Evolutionary conservation across 2,888 invertebrate genomes (phyloP), one percentile per base, ranked within the genome.

Genomic region (Macrosiphum euphorbiae): DNA sequence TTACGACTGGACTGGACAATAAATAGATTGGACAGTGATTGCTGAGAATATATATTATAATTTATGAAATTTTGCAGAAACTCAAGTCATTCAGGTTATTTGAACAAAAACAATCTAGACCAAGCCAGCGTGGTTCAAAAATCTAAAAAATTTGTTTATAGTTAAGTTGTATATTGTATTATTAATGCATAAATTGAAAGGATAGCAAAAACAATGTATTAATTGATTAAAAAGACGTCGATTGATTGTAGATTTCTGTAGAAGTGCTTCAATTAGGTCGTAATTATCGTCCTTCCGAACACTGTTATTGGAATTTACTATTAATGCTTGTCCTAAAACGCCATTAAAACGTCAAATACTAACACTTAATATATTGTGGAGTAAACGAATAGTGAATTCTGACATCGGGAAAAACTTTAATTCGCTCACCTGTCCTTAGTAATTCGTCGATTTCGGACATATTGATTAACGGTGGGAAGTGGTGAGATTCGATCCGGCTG

Each of bases 291-390:
- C 35, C 28, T 87, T 35, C n/a, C 3, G 61, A 86, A 26, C 26
- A 10, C 35, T 41, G 55, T 67, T 86, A 58, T 91, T 92, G 50
- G 61, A 87, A 26, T 67, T 26, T 28, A 92, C 41, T 52, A 67
- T 67, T 92, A 92, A 87, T 87, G 92, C 28, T 92, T 67, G 50
- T 67, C 67, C 50, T 52, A 24, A 67, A 50, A 67, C 28, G 20
- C 50, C 41, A 87, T 92, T 92, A 87, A 50, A 67, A 52, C 50
- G 50, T 87, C 50, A 10, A 90, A 50, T 41, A 20, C 28, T 13
- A 7, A 26, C 20, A 26, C 26, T 41, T 16, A 28, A 26, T 44
- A 10, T 52, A 58, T 26, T 26, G 58, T 10, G 11, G 47, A 35
- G 35, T 50, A n/a, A 11, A 28, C 20, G 41, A 35, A 16, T 24